Evolutionary conservation across 2,888 invertebrate species (phyloP).

Genomic region (Tricholauxania praeusta): DNA sequence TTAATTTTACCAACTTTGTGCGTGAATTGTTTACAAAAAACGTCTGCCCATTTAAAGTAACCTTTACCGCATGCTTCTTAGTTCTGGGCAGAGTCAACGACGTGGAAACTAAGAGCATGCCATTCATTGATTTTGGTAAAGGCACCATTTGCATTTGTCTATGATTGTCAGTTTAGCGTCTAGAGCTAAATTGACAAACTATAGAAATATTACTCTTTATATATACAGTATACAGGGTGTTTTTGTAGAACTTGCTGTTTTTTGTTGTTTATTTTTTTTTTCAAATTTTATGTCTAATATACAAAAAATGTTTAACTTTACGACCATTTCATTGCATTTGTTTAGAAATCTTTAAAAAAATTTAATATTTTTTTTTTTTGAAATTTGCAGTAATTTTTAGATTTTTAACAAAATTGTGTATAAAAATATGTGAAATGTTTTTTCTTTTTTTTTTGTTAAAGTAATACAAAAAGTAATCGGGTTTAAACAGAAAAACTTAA

Average conservation of each 20-base stretch:
- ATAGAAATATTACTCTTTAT: slow-evolving; percentile 14
- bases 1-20: slow-evolving; percentile 66
- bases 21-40: slow-evolving; percentile 68
- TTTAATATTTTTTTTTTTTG: not conserved
- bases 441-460: slow-evolving; percentile 19
- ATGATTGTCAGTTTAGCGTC: slow-evolving; percentile 22
- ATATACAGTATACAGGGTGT: slow-evolving; percentile 28
- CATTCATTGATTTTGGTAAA: slow-evolving; percentile 53
- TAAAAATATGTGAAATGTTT: slow-evolving; percentile 9
- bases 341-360: slow-evolving; percentile 33
- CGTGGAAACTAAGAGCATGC: slow-evolving; percentile 65
- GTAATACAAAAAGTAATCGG: slow-evolving; percentile 33
- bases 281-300: not conserved
- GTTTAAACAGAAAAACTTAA: slow-evolving; percentile 10
- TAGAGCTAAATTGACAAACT: slow-evolving; percentile 23
- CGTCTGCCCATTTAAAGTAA: slow-evolving; percentile 65
- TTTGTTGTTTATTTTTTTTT: slow-evolving; percentile 20
- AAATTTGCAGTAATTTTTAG: slow-evolving; percentile 36
- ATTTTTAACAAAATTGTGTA: slow-evolving; percentile 30
- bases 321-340: slow-evolving; percentile 51
- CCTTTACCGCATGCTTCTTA: slow-evolving; percentile 64
- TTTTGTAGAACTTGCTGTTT: slow-evolving; percentile 29
- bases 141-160: slow-evolving; percentile 39
- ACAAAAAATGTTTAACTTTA: slow-evolving; percentile 17
- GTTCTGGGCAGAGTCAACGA: slow-evolving; percentile 67